Evolutionary conservation across 2,113 vertebrate species (phyloP).

Genomic region (Tychaedon coryphoeus): DNA sequence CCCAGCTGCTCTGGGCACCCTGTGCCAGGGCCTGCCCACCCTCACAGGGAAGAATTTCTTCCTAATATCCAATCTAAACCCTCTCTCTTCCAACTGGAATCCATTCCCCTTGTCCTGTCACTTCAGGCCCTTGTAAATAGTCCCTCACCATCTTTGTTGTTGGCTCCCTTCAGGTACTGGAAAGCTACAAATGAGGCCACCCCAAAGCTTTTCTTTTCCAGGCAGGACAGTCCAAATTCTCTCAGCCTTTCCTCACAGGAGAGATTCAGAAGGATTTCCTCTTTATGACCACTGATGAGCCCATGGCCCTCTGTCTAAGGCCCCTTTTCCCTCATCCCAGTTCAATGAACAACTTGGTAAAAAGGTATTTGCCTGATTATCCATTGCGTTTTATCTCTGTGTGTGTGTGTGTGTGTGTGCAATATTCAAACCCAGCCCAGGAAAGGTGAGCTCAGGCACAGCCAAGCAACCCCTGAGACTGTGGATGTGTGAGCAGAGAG

Average conservation of each 20-base stretch:
- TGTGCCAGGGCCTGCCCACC: fast-evolving
- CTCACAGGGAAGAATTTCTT: neutral
- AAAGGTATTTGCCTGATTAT: neutral
- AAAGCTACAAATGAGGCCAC: neutral
- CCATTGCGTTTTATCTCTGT: fast-evolving
- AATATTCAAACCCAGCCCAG: fast-evolving
- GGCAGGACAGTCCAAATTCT: too few relatives aligned
- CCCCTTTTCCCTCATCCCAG: neutral
- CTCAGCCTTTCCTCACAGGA: neutral
- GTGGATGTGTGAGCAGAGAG: neutral
- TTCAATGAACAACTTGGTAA: neutral
- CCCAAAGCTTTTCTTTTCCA: too few relatives aligned
- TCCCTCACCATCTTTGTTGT: neutral
- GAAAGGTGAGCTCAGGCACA: neutral
- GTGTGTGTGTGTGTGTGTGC: fast-evolving
- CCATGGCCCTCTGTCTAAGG: fast-evolving
- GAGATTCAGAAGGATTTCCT: neutral
- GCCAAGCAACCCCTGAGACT: neutral
- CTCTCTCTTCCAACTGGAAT: neutral
- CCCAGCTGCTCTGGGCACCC: fast-evolving
- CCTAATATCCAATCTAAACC: neutral
- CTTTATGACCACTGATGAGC: neutral
- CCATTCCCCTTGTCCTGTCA: too few relatives aligned
- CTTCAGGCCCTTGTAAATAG: neutral
- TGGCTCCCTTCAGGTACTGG: neutral